These are phyloP conservation scores for Champsocephalus gunnari DNA, from an alignment of 2,797 vertebrate genomes.

Conservation along the genomic window DNA sequence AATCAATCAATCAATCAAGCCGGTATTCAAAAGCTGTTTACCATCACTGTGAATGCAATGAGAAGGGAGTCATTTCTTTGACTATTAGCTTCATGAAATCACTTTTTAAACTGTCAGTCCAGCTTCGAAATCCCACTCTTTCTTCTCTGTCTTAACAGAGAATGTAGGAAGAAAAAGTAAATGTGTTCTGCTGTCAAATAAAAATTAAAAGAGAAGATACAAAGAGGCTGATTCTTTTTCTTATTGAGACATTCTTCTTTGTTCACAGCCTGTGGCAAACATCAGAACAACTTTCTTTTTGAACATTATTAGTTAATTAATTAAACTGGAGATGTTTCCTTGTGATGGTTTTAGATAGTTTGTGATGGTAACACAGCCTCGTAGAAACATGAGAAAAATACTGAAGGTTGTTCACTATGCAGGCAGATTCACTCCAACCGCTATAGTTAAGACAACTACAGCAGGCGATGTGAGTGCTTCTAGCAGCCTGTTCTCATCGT, in stretches of 20 bases:
- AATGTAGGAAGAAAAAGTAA: neutral
- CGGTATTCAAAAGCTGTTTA: slow-evolving; percentile 28
- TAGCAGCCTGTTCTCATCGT: slow-evolving; percentile 47
- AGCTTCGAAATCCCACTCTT: neutral
- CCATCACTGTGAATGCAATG: slow-evolving; percentile 12
- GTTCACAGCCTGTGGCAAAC: slow-evolving; percentile 36
- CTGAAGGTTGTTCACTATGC: slow-evolving; percentile 29
- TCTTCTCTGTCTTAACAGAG: neutral
- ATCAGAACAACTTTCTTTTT: slow-evolving; percentile 46
- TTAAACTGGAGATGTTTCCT: slow-evolving; percentile 33
- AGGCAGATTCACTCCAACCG: slow-evolving; percentile 15
- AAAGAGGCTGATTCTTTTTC: slow-evolving; percentile 8
- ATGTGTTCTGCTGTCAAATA: neutral
- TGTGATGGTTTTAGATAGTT: slow-evolving; percentile 28
- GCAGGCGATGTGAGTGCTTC: slow-evolving; percentile 34
- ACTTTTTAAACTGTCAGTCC: slow-evolving; percentile 12
- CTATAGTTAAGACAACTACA: slow-evolving; percentile 16
- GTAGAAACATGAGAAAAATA: slow-evolving; percentile 20
- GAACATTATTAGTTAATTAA: slow-evolving; percentile 59
- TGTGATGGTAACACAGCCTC: neutral
- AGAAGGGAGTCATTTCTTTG: slow-evolving; percentile 5
- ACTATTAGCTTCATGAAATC: neutral
- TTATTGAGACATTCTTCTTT: slow-evolving; percentile 16
- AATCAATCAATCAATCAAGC: slow-evolving; percentile 36
- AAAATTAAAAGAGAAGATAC: slow-evolving; percentile 17